Evolutionary conservation across 2,888 invertebrate genomes (phyloP), one percentile per base, ranked within the genome.

Genomic region (Thalpophila matura): DNA sequence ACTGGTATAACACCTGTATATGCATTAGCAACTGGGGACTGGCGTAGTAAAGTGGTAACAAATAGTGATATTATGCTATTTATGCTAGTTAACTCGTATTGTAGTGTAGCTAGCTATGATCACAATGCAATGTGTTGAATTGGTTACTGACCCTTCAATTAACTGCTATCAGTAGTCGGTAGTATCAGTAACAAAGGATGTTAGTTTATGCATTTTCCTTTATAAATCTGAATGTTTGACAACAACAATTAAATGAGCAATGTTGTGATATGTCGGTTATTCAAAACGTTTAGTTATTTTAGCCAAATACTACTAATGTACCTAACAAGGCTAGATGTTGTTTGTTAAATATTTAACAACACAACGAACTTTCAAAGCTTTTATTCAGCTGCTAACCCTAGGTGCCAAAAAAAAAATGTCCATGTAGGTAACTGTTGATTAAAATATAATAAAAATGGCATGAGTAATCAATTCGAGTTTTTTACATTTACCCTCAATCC

Each of bases 171-270:
- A 61, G 51, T 24, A 24, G 18, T 38, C 9, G n/a, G 31, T 24
- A 56, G 31, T 47, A 35, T 29, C 27, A 47, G 6, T 56, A 50
- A 54, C 53, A 38, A 54, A 70, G 60, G 67, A 61, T 64, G 67
- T 57, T 53, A 53, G 54, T 51, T 69, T 50, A 50, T 49, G 38
- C 43, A 63, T 64, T 77, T 79, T 67, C 77, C 71, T 62, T 74
- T 50, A 53, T 60, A 35, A 53, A 61, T 59, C 22, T 29, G 35
- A 29, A 59, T 51, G 49, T 77, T 75, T 53, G 57, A 45, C 38
- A 57, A 66, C 29, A 50, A 53, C 33, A 71, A 58, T 50, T 49
- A 46, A 62, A 33, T 58, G 24, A 47, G 43, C 31, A 35, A 22
- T 51, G 4, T 26, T 56, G 24, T 51, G 46, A 35, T 54, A 42